Conservation (phyloP, 2,797 vertebrate species). For the Chloroceryle inda region DNA sequence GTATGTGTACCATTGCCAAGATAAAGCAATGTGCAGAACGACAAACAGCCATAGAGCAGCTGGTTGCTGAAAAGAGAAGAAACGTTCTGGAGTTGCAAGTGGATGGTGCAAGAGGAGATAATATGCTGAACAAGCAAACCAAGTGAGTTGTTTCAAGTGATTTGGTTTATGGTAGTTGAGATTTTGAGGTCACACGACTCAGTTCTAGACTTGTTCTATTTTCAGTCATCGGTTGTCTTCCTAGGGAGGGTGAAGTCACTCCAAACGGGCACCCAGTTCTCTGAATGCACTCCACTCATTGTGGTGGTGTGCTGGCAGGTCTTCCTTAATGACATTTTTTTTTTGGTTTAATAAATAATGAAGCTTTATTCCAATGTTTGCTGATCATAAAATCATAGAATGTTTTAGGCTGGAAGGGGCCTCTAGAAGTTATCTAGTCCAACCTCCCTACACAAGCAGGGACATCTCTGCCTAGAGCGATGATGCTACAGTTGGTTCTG, state of each 20-base stretch:
- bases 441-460: too few species aligned
- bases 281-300: neutral
- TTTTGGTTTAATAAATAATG: neutral
- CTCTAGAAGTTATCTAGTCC: too few species aligned
- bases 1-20: neutral
- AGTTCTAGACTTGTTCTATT: neutral
- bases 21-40: conserved; percentile 25
- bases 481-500: neutral
- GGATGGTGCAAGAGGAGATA: neutral
- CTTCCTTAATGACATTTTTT: neutral
- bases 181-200: neutral
- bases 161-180: neutral
- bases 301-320: neutral
- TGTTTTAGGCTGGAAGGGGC: too few species aligned
- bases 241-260: neutral
- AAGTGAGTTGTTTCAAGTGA: neutral
- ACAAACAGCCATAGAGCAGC: neutral
- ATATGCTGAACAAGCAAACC: neutral
- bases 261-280: neutral
- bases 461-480: too few species aligned
- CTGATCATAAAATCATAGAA: neutral
- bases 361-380: neutral
- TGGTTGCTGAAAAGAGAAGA: neutral
- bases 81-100: conserved; percentile 5
- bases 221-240: neutral